Conservation (phyloP, 2,113 vertebrate species). For the Nesoenas mayeri region DNA sequence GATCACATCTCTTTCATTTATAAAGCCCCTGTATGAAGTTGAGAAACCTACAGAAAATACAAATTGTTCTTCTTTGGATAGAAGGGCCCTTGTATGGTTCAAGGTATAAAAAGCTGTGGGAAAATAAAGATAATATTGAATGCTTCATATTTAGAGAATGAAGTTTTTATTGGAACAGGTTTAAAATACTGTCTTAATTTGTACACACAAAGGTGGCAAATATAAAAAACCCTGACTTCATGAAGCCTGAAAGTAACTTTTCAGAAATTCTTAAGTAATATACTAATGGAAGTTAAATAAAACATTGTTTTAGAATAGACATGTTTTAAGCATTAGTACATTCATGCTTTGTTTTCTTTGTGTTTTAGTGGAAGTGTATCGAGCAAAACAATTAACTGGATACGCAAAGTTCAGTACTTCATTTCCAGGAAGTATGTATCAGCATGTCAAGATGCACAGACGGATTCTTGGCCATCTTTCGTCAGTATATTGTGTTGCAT, state of each 20-base stretch:
- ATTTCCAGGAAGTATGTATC: conserved; percentile 91
- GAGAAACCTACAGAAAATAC: neutral
- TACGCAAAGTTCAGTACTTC: conserved; percentile 85
- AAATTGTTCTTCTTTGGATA: neutral
- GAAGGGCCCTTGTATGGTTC: neutral
- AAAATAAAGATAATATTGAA: neutral
- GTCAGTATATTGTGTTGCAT: conserved; percentile 98
- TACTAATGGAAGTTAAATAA: neutral
- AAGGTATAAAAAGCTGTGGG: neutral
- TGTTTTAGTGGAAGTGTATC: conserved; percentile 87
- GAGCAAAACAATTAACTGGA: conserved; percentile 90
- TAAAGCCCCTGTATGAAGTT: neutral
- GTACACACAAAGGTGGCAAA: neutral
- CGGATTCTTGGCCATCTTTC: conserved; percentile 97
- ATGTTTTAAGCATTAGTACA: fast-evolving
- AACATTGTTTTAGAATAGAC: neutral
- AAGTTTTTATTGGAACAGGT: neutral
- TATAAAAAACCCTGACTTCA: neutral
- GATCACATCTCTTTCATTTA: neutral
- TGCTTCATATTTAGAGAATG: neutral
- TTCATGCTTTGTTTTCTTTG: neutral
- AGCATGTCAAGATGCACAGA: conserved; percentile 91
- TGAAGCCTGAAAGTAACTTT: neutral
- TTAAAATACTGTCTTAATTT: neutral
- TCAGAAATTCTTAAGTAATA: neutral